phyloP scores from a whole-genome alignment of 1,140 invertebrate genomes.

The Oryzaephilus surinamensis region DNA sequence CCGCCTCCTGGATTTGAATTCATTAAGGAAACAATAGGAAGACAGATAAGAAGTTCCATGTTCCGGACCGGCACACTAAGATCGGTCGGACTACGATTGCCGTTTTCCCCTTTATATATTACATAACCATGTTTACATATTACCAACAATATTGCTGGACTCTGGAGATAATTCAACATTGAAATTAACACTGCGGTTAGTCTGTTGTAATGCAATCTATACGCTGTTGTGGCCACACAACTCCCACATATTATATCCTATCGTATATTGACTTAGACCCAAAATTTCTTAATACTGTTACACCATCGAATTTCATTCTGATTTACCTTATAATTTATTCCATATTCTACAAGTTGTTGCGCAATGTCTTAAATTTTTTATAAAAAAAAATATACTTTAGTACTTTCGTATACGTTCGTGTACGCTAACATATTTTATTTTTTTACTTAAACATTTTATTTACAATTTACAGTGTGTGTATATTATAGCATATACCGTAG shows the following conservation, averaged over 20 bases:
- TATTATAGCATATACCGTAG: too few relatives aligned
- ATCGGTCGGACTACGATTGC: conserved; percentile 4
- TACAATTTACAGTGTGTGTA: too few relatives aligned
- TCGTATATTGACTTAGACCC: neutral
- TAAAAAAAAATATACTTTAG: too few relatives aligned
- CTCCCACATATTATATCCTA: conserved; percentile 1
- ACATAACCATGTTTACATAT: conserved; percentile 17
- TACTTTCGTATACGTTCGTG: too few relatives aligned
- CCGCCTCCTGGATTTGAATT: conserved; percentile 36
- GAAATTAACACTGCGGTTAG: neutral
- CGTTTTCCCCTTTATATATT: conserved; percentile 5
- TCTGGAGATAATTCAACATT: conserved; percentile 16
- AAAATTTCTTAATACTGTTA: neutral
- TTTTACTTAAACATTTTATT: too few relatives aligned
- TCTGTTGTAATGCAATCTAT: too few relatives aligned
- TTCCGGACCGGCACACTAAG: conserved; percentile 20
- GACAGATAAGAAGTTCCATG: conserved; percentile 29
- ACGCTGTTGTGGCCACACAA: neutral
- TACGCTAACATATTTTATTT: too few relatives aligned
- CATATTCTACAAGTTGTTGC: neutral
- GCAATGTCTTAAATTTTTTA: too few relatives aligned
- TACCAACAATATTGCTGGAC: conserved; percentile 17
- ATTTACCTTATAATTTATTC: neutral
- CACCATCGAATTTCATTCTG: conserved; percentile 1
- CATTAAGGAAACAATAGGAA: conserved; percentile 36